These are phyloP conservation scores for Coreoperca whiteheadi DNA, from an alignment of 2,113 vertebrate species.

Conservation along the genomic window DNA sequence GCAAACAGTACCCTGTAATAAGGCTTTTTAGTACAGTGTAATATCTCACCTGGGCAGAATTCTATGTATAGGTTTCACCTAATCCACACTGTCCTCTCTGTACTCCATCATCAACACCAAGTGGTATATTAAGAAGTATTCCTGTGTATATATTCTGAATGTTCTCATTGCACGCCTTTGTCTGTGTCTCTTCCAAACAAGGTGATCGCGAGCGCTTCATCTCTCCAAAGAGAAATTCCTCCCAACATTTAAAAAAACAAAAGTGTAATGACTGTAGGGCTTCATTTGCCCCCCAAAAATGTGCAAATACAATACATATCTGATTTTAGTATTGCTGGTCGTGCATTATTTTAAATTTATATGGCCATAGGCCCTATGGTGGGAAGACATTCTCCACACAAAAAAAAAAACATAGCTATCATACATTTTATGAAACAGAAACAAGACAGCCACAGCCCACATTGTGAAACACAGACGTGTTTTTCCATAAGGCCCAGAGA, in stretches of 20 bases:
- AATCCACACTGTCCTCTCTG: not conserved
- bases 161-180: not conserved
- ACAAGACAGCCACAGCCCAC: not conserved
- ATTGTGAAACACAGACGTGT: not conserved
- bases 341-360: not conserved
- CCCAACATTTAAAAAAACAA: not conserved
- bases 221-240: not conserved
- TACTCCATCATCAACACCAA: not conserved
- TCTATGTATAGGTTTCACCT: not conserved
- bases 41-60: conserved; percentile 28
- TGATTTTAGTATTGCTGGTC: not conserved
- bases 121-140: not conserved
- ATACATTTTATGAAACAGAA: no score
- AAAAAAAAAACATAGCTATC: not conserved
- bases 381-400: not conserved
- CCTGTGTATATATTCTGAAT: not conserved
- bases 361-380: not conserved
- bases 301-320: not conserved
- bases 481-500: not conserved
- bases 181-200: not conserved
- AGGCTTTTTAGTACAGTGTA: not conserved
- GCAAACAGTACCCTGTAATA: conserved; percentile 29
- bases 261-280: not conserved
- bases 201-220: not conserved
- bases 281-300: no score